These are phyloP conservation scores for Liodrosophila aerea DNA, from an alignment of 2,888 invertebrate genomes.

Conservation along the genomic window DNA sequence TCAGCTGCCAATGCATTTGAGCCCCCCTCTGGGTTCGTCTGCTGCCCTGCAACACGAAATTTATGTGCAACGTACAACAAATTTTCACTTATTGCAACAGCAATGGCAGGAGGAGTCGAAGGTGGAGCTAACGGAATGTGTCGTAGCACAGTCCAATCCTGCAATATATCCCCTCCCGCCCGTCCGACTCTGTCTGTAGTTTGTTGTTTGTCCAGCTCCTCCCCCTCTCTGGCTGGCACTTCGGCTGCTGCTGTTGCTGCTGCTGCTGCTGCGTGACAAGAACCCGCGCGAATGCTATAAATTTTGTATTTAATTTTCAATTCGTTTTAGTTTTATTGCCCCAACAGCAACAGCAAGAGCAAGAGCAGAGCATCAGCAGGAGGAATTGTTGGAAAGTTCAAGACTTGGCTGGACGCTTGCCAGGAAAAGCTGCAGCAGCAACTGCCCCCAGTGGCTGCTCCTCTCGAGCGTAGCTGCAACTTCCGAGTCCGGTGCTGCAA, in stretches of 20 bases:
- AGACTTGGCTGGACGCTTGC: slow-evolving; percentile 46
- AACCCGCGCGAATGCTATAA: slow-evolving; percentile 68
- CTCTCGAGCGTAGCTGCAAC: slow-evolving; percentile 62
- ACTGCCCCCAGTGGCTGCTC: slow-evolving; percentile 6
- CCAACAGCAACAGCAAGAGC: slow-evolving; percentile 26
- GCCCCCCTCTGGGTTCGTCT: slow-evolving; percentile 12
- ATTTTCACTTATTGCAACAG: slow-evolving; percentile 72
- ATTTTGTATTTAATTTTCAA: slow-evolving; percentile 76
- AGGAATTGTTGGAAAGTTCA: slow-evolving; percentile 53
- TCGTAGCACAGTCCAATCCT: slow-evolving; percentile 48
- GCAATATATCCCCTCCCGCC: slow-evolving; percentile 22
- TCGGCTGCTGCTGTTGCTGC: slow-evolving; percentile 5
- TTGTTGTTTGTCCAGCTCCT: slow-evolving; percentile 36
- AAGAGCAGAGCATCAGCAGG: slow-evolving; percentile 32
- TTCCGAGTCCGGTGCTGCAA: slow-evolving; percentile 46
- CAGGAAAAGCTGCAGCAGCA: slow-evolving; percentile 31
- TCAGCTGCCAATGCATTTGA: slow-evolving; percentile 18
- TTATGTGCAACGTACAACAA: slow-evolving; percentile 77
- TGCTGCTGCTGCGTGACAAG: slow-evolving; percentile 58
- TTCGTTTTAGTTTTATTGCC: slow-evolving; percentile 74
- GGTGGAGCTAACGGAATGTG: slow-evolving; percentile 53
- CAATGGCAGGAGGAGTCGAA: slow-evolving; percentile 1
- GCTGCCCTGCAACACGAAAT: slow-evolving; percentile 54
- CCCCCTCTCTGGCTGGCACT: neutral
- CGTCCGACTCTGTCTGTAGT: slow-evolving; percentile 21